Evolutionary conservation across 2,888 invertebrate genomes (phyloP), one percentile per base, ranked within the genome.

Genomic region (Synanthedon vespiformis): DNA sequence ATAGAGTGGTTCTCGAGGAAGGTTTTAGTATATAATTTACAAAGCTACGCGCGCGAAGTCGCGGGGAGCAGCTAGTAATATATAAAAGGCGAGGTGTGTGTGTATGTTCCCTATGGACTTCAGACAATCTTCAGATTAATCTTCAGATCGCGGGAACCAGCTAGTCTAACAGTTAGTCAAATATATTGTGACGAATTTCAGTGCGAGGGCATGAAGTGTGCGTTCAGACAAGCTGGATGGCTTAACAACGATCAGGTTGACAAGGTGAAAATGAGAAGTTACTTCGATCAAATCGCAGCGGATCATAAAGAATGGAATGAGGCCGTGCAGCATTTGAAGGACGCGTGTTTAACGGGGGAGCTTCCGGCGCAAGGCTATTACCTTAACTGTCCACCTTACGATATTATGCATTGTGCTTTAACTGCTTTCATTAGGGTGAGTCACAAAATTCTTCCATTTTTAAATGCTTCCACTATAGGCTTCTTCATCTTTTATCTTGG

Each of bases 371-470:
- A 79, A 51, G 80, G 84, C 0, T 49, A 62, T 2, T 53, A 58
- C n/a, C 49, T 73, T 2, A 65, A 74, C 58, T 84, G 84, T 40
- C 78, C 82, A 0, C 70, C 77, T 0, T 82, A 70, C 56, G 84
- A 84, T 48, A 57, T 77, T 40, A 58, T 72, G 52, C 65, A 70
- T 34, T 84, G 84, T 56, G 54, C 63, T 0, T 52, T 72, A 1
- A 57, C 64, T 0, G 67, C 62, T 16, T 80, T 81, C 49, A 61
- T 80, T 27, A 75, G 61, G 73, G 84, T 84, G 57, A 57, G 59
- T 55, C 34, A 34, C 34, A 34, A 10, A n/a, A n/a, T n/a, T n/a
- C n/a, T n/a, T n/a, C n/a, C n/a, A n/a, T n/a, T n/a, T n/a, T n/a
- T n/a, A n/a, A n/a, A n/a, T n/a, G n/a, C n/a, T n/a, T n/a, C n/a